Evolutionary conservation across 2,888 invertebrate species (phyloP).

Genomic region (Phengaris arion): DNA sequence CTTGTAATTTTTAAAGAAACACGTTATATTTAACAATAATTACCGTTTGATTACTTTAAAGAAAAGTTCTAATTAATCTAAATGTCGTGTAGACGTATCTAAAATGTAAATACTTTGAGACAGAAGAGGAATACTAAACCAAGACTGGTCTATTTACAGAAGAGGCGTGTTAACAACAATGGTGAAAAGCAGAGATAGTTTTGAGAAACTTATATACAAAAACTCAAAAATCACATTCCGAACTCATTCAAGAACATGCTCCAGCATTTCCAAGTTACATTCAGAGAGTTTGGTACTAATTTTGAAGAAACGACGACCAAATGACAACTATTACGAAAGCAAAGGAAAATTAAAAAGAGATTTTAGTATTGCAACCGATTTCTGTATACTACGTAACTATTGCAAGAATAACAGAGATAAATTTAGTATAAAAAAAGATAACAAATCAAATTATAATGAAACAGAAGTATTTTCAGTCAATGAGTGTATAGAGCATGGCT

Average conservation of each 20-base stretch:
- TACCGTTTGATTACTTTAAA: too few species aligned
- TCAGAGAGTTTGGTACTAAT: slow-evolving; percentile 48
- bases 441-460: slow-evolving; percentile 47
- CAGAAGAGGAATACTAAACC: background rate
- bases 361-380: slow-evolving; percentile 63
- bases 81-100: too few species aligned
- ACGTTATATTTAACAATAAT: too few species aligned
- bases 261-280: slow-evolving; percentile 49
- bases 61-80: too few species aligned
- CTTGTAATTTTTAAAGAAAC: background rate
- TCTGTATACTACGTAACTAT: slow-evolving; percentile 58
- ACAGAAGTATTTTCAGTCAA: slow-evolving; percentile 50
- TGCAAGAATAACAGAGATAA: slow-evolving; percentile 47
- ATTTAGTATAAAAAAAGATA: slow-evolving; percentile 11
- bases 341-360: slow-evolving; percentile 56
- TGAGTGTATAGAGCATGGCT: slow-evolving; percentile 48
- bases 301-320: slow-evolving; percentile 49
- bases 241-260: slow-evolving; percentile 53
- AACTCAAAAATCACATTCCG: slow-evolving; percentile 52
- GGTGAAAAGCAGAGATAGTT: slow-evolving; percentile 50
- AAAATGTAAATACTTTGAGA: background rate
- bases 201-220: slow-evolving; percentile 54
- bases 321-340: slow-evolving; percentile 45
- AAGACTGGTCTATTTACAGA: slow-evolving; percentile 57
- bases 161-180: slow-evolving; percentile 45